Evolutionary conservation across 2,113 vertebrate species (phyloP).

Genomic region (Gavia stellata): DNA sequence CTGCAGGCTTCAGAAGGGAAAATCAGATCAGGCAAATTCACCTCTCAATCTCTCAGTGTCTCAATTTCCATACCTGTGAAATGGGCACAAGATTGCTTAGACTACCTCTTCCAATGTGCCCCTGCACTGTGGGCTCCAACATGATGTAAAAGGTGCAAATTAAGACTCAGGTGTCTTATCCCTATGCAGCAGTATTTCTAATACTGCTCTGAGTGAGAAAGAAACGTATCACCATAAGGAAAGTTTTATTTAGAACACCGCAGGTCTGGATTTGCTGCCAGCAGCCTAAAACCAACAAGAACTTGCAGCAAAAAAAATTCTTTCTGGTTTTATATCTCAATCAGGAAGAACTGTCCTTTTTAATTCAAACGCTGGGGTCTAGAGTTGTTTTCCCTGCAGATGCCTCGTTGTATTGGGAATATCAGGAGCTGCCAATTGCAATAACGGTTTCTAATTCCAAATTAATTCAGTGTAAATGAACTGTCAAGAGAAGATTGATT

Average conservation of each 20-base stretch:
- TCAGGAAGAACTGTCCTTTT: slow-evolving; percentile 77
- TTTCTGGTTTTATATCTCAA: slow-evolving; percentile 69
- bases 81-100: not conserved
- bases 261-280: not conserved
- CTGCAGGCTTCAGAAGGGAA: not conserved
- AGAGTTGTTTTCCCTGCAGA: slow-evolving; percentile 67
- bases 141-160: not conserved
- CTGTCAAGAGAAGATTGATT: slow-evolving; percentile 93
- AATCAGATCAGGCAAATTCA: not conserved
- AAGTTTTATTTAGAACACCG: not conserved
- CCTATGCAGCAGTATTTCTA: not conserved
- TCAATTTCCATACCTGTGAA: not conserved
- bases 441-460: slow-evolving; percentile 90
- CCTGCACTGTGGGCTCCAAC: not conserved
- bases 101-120: fast-evolving
- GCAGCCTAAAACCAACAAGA: not conserved
- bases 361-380: slow-evolving; percentile 71
- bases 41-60: not conserved
- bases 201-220: not conserved
- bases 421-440: slow-evolving; percentile 86
- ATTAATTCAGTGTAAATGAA: slow-evolving; percentile 96
- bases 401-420: slow-evolving; percentile 72
- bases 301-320: not conserved
- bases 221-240: not conserved
- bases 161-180: not conserved